Evolutionary conservation across 2,113 vertebrate species (phyloP).

Genomic region (Verasper variegatus): DNA sequence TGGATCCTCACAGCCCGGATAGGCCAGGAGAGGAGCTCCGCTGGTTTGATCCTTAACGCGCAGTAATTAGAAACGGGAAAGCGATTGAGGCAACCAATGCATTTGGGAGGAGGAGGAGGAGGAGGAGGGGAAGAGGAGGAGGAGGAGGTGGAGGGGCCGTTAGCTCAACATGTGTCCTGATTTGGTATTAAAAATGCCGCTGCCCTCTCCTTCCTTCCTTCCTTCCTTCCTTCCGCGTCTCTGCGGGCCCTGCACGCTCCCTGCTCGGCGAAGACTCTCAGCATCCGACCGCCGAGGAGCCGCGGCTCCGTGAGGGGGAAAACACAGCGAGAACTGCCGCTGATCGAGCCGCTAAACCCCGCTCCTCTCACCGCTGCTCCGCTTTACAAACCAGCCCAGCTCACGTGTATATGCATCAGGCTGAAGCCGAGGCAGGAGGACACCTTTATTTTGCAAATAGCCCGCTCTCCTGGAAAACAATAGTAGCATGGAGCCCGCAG

Average conservation of each 20-base stretch:
- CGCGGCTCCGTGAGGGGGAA: slow-evolving; percentile 5
- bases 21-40: slow-evolving; percentile 24
- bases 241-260: slow-evolving; percentile 38
- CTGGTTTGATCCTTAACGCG: slow-evolving; percentile 44
- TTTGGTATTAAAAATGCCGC: slow-evolving; percentile 75
- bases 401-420: not conserved
- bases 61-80: slow-evolving; percentile 62
- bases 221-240: slow-evolving; percentile 43
- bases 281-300: slow-evolving; percentile 62
- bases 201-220: slow-evolving; percentile 31
- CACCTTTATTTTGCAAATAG: slow-evolving; percentile 71
- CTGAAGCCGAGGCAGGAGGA: slow-evolving; percentile 23
- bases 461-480: slow-evolving; percentile 69
- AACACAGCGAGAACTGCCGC: slow-evolving; percentile 11
- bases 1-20: slow-evolving; percentile 36
- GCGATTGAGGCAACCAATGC: slow-evolving; percentile 63
- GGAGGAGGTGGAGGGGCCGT: slow-evolving; percentile 53
- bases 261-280: slow-evolving; percentile 48
- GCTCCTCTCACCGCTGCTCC: slow-evolving; percentile 31
- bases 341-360: not conserved
- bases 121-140: slow-evolving; percentile 29
- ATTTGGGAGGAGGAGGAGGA: slow-evolving; percentile 55
- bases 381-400: not conserved
- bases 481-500: slow-evolving; percentile 64
- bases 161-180: slow-evolving; percentile 84